Evolutionary conservation across 2,113 vertebrate species (phyloP), one percentile per base, ranked within the genome.

Genomic region (Irena cyanogastra): DNA sequence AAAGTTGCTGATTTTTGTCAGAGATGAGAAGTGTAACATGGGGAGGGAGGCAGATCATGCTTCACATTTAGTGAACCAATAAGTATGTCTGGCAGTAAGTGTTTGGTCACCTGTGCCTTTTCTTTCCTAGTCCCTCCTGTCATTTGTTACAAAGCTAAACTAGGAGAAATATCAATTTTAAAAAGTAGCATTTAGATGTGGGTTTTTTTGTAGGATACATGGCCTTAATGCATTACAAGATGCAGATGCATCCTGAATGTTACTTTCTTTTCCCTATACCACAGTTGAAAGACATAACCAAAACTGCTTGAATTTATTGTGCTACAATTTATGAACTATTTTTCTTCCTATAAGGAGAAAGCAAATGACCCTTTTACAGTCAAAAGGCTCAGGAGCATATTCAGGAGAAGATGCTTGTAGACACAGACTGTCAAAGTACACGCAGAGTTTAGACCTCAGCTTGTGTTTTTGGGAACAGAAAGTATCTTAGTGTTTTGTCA

Each of bases 1-100:
- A 97, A 94, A 93, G 63, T 89, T 93, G 68, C 88, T 97, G 80
- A 63, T 75, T 96, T 77, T 93, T 89, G 61, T 95, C 44, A 96
- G 59, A 95, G 95, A 90, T 82, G 35, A 68, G 93, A 96, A 95
- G 19, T 27, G 39, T 76, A 83, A 66, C 10, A 8, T 12, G 27
- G 57, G 44, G 59, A 82, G 41, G 66, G 60, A 94, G 26, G 69
- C 66, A 39, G 24, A 23, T 5, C 20, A 33, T 63, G 23, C 39
- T 95, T 96, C 89, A 71, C 41, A 39, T 50, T 24, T 30, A 26
- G 26, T 42, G 31, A 57, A 75, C 72, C 17, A 11, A 80, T 94
- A 83, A 81, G 89, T 95, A 79, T 79, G 50, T 89, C 10, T 47
- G 77, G 56, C 69, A 89, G 6, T 53, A 50, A 77, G 10, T 59